Evolutionary conservation across 2,113 vertebrate genomes (phyloP), one percentile per base, ranked within the genome.

Genomic region (Hucho hucho): DNA sequence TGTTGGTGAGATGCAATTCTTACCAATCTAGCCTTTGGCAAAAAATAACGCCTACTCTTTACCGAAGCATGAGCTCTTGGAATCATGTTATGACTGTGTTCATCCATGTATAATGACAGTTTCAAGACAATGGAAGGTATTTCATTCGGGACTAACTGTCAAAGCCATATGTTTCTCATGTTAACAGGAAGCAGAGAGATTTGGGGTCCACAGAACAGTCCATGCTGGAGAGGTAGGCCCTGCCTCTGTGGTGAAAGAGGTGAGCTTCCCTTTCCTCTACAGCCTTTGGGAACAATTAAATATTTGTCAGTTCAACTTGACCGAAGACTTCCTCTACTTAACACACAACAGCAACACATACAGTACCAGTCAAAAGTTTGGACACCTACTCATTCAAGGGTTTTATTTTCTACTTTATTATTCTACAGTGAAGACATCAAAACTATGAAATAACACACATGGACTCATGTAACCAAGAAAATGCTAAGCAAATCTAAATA

Each of bases 151-250:
- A n/a, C 18, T 77, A 73, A 11, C 86, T 81, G 69, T 82, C 37
- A 68, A 79, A 79, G 0, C 72, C 77, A 88, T 77, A 83, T 82
- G 78, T 74, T 76, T 78, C 61, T 49, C 11, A 28, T 18, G 43
- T 12, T 20, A 0, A 37, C 90, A 99, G 98, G 96, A 98, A 84
- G 98, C 98, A 0, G 87, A 88, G 72, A 91, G 73, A 16, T 92
- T 85, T 0, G 93, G 94, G 32, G 87, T 99, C 53, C 98, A 98
- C 86, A 93, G 98, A 59, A 99, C 97, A 0, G 98, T 98, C 18
- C 98, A 99, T 0, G 97, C 97, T 0, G 97, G 97, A 46, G 98
- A 99, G 86, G 95, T 90, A 0, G 95, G 96, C 3, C 80, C 91
- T 0, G 7, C 96, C 0, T 84, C 87, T 2, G 90, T 93, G 25